Percentiles rank a stretch among this genome's conserved stretches.
Conservation (phyloP, 2,888 invertebrate species). For the Dendrolimus houi region DNA sequence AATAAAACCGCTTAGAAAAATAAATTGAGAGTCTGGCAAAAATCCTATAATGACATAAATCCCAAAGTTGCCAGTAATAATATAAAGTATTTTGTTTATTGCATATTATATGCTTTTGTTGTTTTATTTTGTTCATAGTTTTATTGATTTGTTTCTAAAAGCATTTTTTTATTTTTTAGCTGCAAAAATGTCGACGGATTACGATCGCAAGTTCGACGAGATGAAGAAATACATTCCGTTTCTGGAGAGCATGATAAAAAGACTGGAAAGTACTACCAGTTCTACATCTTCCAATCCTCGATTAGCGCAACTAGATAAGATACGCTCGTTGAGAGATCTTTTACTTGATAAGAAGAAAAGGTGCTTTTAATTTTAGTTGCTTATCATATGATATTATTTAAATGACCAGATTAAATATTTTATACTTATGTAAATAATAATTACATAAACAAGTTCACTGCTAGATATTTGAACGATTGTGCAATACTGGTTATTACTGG, state of each 20-base stretch:
- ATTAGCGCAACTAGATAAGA: slow-evolving; percentile 78
- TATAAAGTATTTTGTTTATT: no score
- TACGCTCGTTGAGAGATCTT: slow-evolving; percentile 78
- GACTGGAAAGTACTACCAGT: slow-evolving; percentile 69
- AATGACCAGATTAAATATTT: no score
- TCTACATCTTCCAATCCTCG: slow-evolving; percentile 61
- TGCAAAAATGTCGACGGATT: slow-evolving; percentile 59
- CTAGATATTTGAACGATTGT: no score
- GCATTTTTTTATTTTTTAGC: slow-evolving; percentile 28
- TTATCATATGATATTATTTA: background rate
- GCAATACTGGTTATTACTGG: no score
- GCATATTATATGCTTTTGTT: background rate
- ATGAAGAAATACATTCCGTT: slow-evolving; percentile 85
- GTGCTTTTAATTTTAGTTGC: slow-evolving; percentile 36
- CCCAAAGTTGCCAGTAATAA: no score
- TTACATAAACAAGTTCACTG: no score
- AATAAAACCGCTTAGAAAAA: no score
- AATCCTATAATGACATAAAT: no score
- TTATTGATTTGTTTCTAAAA: background rate
- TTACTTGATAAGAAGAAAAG: slow-evolving; percentile 79
- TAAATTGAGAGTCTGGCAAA: no score
- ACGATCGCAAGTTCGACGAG: slow-evolving; percentile 78
- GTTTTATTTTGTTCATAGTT: background rate
- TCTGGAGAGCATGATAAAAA: slow-evolving; percentile 80
- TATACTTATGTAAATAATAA: no score